Conservation (phyloP, 35 echinoderm and acorn worm genomes). For the Anneissia japonica region DNA sequence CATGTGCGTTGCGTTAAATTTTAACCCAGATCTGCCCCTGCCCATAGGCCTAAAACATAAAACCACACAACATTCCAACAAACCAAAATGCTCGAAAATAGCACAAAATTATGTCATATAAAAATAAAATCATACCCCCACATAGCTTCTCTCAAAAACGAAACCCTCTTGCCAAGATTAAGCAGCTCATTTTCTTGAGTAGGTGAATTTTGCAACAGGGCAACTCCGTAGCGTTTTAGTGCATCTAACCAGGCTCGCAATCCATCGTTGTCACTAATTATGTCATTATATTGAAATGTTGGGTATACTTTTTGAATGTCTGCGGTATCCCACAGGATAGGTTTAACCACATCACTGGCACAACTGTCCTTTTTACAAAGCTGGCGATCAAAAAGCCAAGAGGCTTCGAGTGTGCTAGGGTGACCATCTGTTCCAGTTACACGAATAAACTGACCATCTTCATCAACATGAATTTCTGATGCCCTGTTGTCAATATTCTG, state of each 20-base stretch:
- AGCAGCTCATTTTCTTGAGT: neutral
- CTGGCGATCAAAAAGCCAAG: neutral
- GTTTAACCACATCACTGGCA: neutral
- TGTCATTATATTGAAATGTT: neutral
- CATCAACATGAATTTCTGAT: neutral
- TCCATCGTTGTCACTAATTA: neutral
- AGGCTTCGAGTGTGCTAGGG: neutral
- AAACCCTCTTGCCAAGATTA: neutral
- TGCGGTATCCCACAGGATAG: neutral
- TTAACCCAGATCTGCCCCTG: too few species aligned
- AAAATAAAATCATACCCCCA: neutral
- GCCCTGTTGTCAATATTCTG: neutral
- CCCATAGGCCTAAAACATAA: too few species aligned
- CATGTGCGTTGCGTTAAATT: too few species aligned
- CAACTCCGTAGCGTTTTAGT: neutral
- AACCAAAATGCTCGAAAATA: too few species aligned
- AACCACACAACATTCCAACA: too few species aligned
- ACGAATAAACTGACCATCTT: neutral
- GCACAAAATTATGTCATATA: too few species aligned
- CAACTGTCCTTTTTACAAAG: neutral
- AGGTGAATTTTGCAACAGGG: neutral
- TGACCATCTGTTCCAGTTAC: neutral
- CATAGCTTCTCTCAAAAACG: neutral
- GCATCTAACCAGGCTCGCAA: neutral
- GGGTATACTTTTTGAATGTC: neutral